Percentiles rank a stretch among this genome's conserved stretches.
phyloP scores from a whole-genome alignment of 2,888 invertebrate species.

The Lithophane leautieri region DNA sequence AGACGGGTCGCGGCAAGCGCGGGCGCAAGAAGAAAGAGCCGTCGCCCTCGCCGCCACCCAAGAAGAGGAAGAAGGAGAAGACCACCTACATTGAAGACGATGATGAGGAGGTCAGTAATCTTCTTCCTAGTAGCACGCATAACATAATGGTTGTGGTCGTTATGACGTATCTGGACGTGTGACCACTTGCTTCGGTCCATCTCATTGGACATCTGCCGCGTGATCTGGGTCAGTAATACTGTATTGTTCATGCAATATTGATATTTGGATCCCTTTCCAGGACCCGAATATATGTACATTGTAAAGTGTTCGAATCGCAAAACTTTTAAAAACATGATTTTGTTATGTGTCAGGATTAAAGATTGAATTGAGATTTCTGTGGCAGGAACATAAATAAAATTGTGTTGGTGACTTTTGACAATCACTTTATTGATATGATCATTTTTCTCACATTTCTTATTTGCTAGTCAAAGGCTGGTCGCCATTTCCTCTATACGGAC shows the following conservation, averaged over 20 bases:
- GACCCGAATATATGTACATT: not conserved
- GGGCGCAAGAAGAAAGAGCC: conserved; percentile 89
- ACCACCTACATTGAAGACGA: conserved; percentile 82
- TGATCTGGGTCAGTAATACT: not conserved
- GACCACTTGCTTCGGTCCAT: not conserved
- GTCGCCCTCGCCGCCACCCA: conserved; percentile 79
- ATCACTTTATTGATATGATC: no score
- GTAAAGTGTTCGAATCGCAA: not conserved
- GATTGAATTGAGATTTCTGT: not conserved
- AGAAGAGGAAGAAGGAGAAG: conserved; percentile 82
- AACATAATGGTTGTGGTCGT: not conserved
- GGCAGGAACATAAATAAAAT: no score
- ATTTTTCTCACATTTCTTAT: no score
- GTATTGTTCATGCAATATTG: not conserved
- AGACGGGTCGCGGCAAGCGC: conserved; percentile 81
- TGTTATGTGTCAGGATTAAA: not conserved
- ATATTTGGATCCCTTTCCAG: not conserved
- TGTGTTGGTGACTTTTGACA: no score
- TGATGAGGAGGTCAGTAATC: conserved; percentile 77
- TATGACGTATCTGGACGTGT: not conserved
- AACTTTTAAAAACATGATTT: not conserved
- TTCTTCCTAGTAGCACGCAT: not conserved
- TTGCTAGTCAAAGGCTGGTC: no score
- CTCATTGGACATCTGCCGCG: not conserved
- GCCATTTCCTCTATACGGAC: no score